Base-by-base conservation (phyloP, 2,888 invertebrate genomes). In the Endotricha flammealis region DNA sequence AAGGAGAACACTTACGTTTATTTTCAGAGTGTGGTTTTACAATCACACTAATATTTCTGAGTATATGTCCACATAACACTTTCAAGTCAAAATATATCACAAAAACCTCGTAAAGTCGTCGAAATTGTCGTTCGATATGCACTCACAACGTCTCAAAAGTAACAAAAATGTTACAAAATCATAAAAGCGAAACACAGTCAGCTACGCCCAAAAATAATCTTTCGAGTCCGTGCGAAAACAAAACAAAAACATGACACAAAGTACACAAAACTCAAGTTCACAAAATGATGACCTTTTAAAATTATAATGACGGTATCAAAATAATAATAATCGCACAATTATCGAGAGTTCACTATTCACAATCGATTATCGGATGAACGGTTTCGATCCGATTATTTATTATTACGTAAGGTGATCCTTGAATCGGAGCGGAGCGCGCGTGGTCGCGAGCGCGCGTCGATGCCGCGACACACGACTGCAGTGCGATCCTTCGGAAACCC, bases 401-500 rank as follows among this genome's bases (percentile, higher is more conserved):
- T 68, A 71, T 81, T 82, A 82, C 83, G 83, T 82, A 83, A 82
- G 82, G 73, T 62, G 63, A 65, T 68, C 66, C 62, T 63, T 35
- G 14, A 10, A 38, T 28, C 47, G 45, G 53, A 41, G 59, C 48
- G 56, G 60, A 60, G 60, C 67, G 64, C 57, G 52, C 64, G 66
- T 64, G 57, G 53, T 64, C 69, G 72, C 83, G 79, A 57, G 77
- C 81, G 82, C 81, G 75, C 81, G 83, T 67, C 64, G 72, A 55
- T 54, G 65, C 69, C 76, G 78, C 85, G 77, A 67, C 79, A 66
- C 77, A 78, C 88, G 88, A 86, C 86, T 85, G 86, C 85, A 86
- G 80, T 89, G 88, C 83, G 83, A 80, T 83, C 88, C 81, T 85
- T 82, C 83, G 86, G 69, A 76, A 81, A 77, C 88, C 88, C 90